Evolutionary conservation across 2,888 invertebrate genomes (phyloP), one percentile per base, ranked within the genome.

Genomic region (Diaphora mendica): DNA sequence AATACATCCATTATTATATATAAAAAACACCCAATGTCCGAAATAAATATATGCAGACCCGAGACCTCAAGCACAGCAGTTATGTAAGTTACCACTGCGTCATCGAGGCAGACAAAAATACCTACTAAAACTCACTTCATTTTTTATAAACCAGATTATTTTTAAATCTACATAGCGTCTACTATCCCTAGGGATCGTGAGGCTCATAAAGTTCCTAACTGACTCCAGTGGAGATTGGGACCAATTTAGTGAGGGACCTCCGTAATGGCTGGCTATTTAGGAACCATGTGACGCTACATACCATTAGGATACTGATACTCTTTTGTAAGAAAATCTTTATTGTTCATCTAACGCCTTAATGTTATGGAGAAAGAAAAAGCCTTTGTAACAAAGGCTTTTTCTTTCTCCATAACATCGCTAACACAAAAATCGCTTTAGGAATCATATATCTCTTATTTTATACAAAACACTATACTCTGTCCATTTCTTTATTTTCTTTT

Each of bases 201-300:
- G 69, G 44, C 65, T 66, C 68, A 79, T 80, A 77, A 78, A 78
- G 35, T 9, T 65, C 48, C 65, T 72, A 71, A 69, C 64, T 73
- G 74, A 76, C 72, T 73, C 78, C 68, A 55, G 68, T 62, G 68
- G 64, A 77, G 83, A 80, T 77, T 77, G 77, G 77, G 70, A 26
- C 75, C 78, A 85, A 80, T 83, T 82, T 80, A 68, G 69, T 72
- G 48, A 70, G 74, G 76, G 70, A 75, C 77, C 69, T 74, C 68
- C 35, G 65, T 85, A 85, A 85, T 79, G 73, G 69, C 55, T 66
- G 69, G 72, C 64, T 76, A 75, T 82, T 83, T 75, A 72, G 8
- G 71, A 39, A 64, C 67, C 82, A 83, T 80, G 75, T 79, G 85
- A 68, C 76, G 77, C 64, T 75, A 76, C 70, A 70, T 66, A 66